These are phyloP conservation scores for Acronicta leporina DNA, from an alignment of 2,888 invertebrate species.

Conservation along the genomic window DNA sequence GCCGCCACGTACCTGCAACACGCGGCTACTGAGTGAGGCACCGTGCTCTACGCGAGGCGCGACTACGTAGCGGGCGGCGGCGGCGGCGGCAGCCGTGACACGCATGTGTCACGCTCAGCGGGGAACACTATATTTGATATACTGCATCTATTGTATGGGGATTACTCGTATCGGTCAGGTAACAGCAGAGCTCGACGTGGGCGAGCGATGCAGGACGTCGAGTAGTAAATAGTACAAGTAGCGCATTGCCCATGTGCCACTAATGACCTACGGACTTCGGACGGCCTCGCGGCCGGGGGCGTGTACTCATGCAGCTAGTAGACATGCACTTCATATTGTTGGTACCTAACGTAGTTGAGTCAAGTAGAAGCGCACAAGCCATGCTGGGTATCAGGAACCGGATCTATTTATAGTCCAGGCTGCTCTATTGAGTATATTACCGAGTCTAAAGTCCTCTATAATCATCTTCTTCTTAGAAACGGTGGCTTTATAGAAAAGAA, in stretches of 20 bases:
- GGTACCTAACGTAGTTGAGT: slow-evolving; percentile 25
- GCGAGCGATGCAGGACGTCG: not conserved
- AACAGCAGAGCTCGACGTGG: slow-evolving; percentile 3
- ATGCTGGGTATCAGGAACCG: slow-evolving; percentile 62
- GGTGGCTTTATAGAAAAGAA: slow-evolving; percentile 80
- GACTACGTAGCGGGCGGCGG: not conserved
- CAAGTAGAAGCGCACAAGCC: slow-evolving; percentile 66
- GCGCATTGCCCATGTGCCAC: not conserved
- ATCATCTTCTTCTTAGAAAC: slow-evolving; percentile 76
- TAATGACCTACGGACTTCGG: slow-evolving; percentile 8
- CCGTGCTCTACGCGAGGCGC: not conserved
- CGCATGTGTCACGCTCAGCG: slow-evolving; percentile 33
- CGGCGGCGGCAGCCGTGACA: slow-evolving; percentile 23
- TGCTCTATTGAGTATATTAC: slow-evolving; percentile 63
- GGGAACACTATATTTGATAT: slow-evolving; percentile 1
- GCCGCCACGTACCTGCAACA: slow-evolving; percentile 41
- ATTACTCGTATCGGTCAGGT: not conserved
- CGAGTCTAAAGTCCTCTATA: slow-evolving; percentile 62
- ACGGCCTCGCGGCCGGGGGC: slow-evolving; percentile 1
- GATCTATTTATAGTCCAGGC: slow-evolving; percentile 47
- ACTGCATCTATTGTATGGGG: slow-evolving; percentile 13
- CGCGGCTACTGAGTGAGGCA: not conserved
- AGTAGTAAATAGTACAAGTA: not conserved
- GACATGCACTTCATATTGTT: slow-evolving; percentile 25
- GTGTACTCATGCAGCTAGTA: slow-evolving; percentile 37